Evolutionary conservation across 1,140 invertebrate genomes (phyloP).

Genomic region (Panagrolaimus sp.): DNA sequence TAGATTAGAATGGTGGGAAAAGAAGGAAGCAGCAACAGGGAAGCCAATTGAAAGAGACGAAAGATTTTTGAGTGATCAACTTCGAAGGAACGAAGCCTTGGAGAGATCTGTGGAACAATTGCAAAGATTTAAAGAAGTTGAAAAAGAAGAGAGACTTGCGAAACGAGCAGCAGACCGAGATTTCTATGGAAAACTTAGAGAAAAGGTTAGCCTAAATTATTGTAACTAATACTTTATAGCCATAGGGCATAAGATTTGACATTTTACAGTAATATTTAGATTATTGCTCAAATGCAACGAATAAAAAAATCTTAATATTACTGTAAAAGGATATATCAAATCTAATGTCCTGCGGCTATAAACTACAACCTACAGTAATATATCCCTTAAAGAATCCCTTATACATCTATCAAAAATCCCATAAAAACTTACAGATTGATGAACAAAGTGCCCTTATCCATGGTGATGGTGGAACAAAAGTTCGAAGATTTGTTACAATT

Average conservation of each 20-base stretch:
- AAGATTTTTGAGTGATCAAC: constrained; percentile 2
- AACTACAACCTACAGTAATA: too few species aligned
- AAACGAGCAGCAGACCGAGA: background rate
- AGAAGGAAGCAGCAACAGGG: background rate
- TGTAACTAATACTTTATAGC: too few species aligned
- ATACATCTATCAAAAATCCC: too few species aligned
- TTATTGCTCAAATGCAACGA: too few species aligned
- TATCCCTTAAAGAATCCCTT: too few species aligned
- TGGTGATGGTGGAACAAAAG: background rate
- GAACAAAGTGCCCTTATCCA: background rate
- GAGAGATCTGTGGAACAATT: background rate
- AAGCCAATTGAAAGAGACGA: background rate
- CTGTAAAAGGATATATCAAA: too few species aligned
- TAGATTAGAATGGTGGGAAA: constrained; percentile 12
- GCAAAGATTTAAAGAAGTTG: constrained; percentile 3
- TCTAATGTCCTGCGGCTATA: too few species aligned
- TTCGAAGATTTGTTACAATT: background rate
- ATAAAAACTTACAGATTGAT: background rate
- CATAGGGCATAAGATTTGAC: too few species aligned
- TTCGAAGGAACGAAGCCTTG: background rate
- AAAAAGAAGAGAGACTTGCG: background rate
- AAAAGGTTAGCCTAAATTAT: too few species aligned
- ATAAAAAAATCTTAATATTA: too few species aligned
- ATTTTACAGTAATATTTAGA: too few species aligned
- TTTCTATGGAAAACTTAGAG: background rate